Evolutionary conservation across 2,797 vertebrate species (phyloP).

Genomic region (Pseudomugil gertrudae): DNA sequence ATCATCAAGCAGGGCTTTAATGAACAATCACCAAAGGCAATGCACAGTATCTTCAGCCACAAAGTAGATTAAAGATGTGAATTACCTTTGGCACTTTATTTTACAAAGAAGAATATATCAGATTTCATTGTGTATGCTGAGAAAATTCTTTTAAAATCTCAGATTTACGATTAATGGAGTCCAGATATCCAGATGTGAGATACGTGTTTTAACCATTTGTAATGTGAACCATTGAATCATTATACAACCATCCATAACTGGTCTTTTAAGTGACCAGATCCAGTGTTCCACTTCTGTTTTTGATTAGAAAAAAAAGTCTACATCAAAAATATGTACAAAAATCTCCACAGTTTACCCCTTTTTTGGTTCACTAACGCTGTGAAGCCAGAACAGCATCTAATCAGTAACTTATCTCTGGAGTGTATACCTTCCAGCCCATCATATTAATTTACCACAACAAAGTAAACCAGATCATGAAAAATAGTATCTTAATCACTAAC

Average conservation of each 20-base stretch:
- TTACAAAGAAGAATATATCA: slow-evolving; percentile 12
- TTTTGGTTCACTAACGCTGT: slow-evolving; percentile 50
- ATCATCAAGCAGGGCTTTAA: neutral
- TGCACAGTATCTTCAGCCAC: slow-evolving; percentile 4
- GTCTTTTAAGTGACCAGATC: slow-evolving; percentile 23
- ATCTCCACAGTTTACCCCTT: slow-evolving; percentile 29
- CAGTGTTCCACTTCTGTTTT: slow-evolving; percentile 43
- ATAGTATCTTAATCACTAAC: slow-evolving; percentile 39
- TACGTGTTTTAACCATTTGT: slow-evolving; percentile 32
- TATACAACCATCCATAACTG: slow-evolving; percentile 19
- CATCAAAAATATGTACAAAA: slow-evolving; percentile 38
- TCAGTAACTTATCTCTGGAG: slow-evolving; percentile 53
- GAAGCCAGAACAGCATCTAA: slow-evolving; percentile 51
- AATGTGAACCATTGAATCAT: slow-evolving; percentile 34
- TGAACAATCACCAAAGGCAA: neutral
- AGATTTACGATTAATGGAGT: slow-evolving; percentile 21
- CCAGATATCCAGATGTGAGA: slow-evolving; percentile 48
- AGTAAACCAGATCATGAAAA: slow-evolving; percentile 52
- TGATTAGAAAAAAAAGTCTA: slow-evolving; percentile 19
- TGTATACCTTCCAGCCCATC: slow-evolving; percentile 56
- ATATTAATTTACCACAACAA: slow-evolving; percentile 39
- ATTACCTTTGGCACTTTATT: neutral
- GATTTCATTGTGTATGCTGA: slow-evolving; percentile 15
- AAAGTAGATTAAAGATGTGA: slow-evolving; percentile 1
- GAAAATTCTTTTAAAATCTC: neutral